Evolutionary conservation across 2,888 invertebrate genomes (phyloP), one percentile per base, ranked within the genome.

Genomic region (Aleiodes leptofemur): DNA sequence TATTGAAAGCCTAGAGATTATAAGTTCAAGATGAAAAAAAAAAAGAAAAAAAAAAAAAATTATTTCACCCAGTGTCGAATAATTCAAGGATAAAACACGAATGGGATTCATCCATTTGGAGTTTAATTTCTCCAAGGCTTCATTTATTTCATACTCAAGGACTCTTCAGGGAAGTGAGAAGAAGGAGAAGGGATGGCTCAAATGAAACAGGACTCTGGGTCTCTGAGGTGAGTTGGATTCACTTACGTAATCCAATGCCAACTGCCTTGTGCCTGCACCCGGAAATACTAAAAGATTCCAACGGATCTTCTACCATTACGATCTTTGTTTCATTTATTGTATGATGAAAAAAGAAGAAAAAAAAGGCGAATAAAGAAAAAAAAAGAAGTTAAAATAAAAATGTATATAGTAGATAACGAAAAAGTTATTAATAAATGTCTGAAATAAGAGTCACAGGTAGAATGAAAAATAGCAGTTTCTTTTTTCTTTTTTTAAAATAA

Each of bases 171-270:
- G 34, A 34, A 34, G 34, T 34, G 34, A 23, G 34, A 23, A 38
- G 38, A 43, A 43, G 43, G 11, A 43, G 43, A 11, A 11, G 43
- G 43, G 43, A 11, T 5, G 43, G 43, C 43, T 43, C 16, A 61
- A 34, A 14, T 61, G 61, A 64, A 43, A 64, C 64, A 64, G 64
- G 64, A 64, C 43, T 38, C 61, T 61, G 38, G 16, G 16, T 59
- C 43, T 43, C 43, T 34, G 34, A 59, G 59, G 14, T 38, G 38
- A 38, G 61, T 43, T 43, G 64, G 43, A 64, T 64, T 64, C 14
- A 64, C 48, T 64, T 64, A 64, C 64, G 64, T 38, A 64, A 64
- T 64, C 23, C 64, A 64, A 64, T 64, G 64, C 64, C 64, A 61
- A 61, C 61, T 38, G 14, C 31, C 38, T 34, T 34, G 34, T 34